Conservation (phyloP, 2,888 invertebrate genomes). For the Elegia similella region DNA sequence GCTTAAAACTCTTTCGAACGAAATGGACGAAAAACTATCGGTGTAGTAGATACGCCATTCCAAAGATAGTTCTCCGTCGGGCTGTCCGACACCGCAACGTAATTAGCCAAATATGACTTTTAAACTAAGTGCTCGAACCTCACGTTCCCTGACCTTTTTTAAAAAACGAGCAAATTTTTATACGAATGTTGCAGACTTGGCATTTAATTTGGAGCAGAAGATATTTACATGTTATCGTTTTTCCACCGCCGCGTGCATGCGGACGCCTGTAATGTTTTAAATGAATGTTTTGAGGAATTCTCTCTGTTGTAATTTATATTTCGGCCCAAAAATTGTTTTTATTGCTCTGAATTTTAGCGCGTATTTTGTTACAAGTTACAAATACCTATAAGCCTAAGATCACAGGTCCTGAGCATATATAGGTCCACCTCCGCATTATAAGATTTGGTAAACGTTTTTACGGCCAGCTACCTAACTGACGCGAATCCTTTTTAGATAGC, state of each 20-base stretch:
- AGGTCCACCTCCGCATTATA: too few species aligned
- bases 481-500: too few species aligned
- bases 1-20: too few species aligned
- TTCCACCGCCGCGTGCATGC: constrained; percentile 9
- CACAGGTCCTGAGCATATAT: too few species aligned
- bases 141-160: constrained; percentile 53
- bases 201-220: constrained; percentile 50
- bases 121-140: constrained; percentile 61
- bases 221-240: constrained; percentile 45
- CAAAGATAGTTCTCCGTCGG: neutral
- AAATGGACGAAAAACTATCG: too few species aligned
- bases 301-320: constrained; percentile 10
- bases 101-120: constrained; percentile 77
- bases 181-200: constrained; percentile 40
- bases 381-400: neutral
- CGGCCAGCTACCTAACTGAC: too few species aligned
- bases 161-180: constrained; percentile 52
- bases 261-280: constrained; percentile 13
- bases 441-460: too few species aligned
- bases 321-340: constrained; percentile 3
- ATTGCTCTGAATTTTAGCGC: neutral
- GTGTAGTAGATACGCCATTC: too few species aligned
- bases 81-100: constrained; percentile 39
- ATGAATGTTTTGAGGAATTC: constrained; percentile 21
- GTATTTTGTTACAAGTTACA: neutral